phyloP scores from a whole-genome alignment of 2,113 vertebrate species.

The Tiliqua scincoides region DNA sequence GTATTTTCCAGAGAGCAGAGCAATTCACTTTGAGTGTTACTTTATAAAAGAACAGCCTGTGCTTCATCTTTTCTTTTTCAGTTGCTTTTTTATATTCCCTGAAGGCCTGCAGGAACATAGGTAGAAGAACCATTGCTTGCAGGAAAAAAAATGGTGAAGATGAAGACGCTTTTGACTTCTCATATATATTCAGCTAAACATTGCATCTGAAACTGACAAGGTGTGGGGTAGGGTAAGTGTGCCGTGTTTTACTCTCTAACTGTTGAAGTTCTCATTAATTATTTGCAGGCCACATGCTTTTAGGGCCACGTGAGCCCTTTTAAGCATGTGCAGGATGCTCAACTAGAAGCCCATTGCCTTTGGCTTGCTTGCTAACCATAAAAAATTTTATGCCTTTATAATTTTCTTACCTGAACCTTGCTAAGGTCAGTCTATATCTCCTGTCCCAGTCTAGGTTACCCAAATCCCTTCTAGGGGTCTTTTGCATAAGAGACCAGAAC shows the following conservation, averaged over 20 bases:
- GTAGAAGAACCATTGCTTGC: slow-evolving; percentile 8
- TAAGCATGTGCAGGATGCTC: slow-evolving; percentile 4
- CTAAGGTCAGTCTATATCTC: slow-evolving; percentile 13
- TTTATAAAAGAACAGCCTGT: slow-evolving; percentile 38
- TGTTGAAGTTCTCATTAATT: slow-evolving; percentile 41
- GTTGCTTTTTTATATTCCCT: slow-evolving; percentile 26
- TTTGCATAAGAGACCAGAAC: slow-evolving; percentile 47
- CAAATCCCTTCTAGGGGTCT: slow-evolving; percentile 16
- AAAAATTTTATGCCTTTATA: slow-evolving; percentile 39
- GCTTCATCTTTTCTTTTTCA: slow-evolving; percentile 50
- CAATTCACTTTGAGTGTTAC: slow-evolving; percentile 34
- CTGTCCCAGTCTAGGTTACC: slow-evolving; percentile 9
- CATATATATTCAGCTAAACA: slow-evolving; percentile 10
- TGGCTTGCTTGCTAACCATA: slow-evolving; percentile 18
- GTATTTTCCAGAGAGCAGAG: slow-evolving; percentile 41
- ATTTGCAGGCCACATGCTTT: slow-evolving; percentile 17
- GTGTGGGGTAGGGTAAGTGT: background rate
- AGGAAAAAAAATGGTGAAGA: slow-evolving; percentile 15
- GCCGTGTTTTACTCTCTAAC: slow-evolving; percentile 16
- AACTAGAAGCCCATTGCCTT: slow-evolving; percentile 31
- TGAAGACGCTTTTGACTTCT: background rate
- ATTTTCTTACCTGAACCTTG: slow-evolving; percentile 1
- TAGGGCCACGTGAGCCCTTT: slow-evolving; percentile 23
- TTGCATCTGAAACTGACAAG: slow-evolving; percentile 29
- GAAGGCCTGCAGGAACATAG: slow-evolving; percentile 31